These are phyloP conservation scores for Microdon myrmicae DNA, from an alignment of 2,888 invertebrate species.

Conservation along the genomic window DNA sequence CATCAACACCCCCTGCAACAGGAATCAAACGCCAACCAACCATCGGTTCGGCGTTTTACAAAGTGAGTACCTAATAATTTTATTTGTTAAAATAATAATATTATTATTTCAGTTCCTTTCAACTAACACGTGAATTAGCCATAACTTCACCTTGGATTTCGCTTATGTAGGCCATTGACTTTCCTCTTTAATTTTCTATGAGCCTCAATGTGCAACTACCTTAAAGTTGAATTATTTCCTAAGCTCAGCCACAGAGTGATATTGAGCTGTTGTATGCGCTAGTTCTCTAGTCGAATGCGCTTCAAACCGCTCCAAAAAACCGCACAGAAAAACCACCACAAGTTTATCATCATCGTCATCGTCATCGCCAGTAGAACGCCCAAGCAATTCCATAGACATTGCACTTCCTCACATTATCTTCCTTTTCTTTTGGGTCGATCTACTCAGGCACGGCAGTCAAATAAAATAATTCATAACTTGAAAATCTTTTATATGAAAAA, in stretches of 20 bases:
- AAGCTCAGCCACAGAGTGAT: constrained; percentile 27
- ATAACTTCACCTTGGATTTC: no score
- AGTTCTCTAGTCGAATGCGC: constrained; percentile 6
- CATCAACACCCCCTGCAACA: no score
- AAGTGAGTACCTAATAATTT: no score
- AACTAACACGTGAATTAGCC: no score
- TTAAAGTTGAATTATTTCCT: constrained; percentile 42
- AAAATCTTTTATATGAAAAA: constrained; percentile 15
- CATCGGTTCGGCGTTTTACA: no score
- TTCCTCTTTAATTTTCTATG: constrained; percentile 21
- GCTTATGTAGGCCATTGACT: constrained; percentile 44
- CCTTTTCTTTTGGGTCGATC: constrained; percentile 6
- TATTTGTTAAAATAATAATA: no score
- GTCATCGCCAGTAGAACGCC: no score
- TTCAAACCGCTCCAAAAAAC: constrained; percentile 12
- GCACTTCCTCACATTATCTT: constrained; percentile 37
- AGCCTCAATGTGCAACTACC: constrained; percentile 47
- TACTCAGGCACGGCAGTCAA: neutral
- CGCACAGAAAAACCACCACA: constrained; percentile 27
- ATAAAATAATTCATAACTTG: constrained; percentile 7
- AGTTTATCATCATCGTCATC: no score
- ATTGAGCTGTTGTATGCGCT: constrained; percentile 1
- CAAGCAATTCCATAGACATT: constrained; percentile 43
- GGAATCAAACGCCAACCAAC: no score
- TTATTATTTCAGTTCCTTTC: no score